A percentile compares a stretch with the other conserved stretches of the same genome.
phyloP scores from a whole-genome alignment of 1,140 invertebrate genomes.

The Diprion similis region DNA sequence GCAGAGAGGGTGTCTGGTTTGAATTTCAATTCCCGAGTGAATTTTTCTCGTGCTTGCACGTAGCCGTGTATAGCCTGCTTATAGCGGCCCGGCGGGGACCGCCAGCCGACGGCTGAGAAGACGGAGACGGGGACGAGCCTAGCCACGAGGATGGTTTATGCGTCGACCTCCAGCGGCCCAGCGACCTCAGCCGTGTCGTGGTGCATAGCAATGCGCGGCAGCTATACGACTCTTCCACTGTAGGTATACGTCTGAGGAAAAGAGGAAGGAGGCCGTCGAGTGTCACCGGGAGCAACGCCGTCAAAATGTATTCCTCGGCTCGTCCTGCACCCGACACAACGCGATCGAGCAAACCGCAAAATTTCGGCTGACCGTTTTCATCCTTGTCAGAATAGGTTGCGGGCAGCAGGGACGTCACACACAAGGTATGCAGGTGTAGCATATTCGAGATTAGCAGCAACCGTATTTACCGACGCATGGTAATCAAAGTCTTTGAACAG shows the following conservation, averaged over 20 bases:
- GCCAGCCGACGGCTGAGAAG: conserved; percentile 21
- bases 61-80: conserved; percentile 25
- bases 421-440: too few species aligned
- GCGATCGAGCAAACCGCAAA: too few species aligned
- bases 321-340: too few species aligned
- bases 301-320: too few species aligned
- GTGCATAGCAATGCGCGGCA: conserved; percentile 45
- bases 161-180: conserved; percentile 40
- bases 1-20: conserved; percentile 14
- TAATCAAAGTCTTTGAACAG: too few species aligned
- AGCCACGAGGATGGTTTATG: conserved; percentile 48
- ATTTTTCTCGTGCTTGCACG: conserved; percentile 47
- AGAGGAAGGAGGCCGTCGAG: too few species aligned
- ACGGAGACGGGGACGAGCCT: conserved; percentile 29
- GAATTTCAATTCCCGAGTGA: conserved; percentile 40
- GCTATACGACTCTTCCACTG: neutral
- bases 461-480: too few species aligned
- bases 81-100: conserved; percentile 27
- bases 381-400: too few species aligned
- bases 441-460: too few species aligned
- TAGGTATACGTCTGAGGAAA: too few species aligned
- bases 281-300: neutral
- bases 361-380: too few species aligned
- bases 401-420: too few species aligned
- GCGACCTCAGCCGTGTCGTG: conserved; percentile 35